Conservation (phyloP, 2,888 invertebrate genomes). For the Apotomis capreana region DNA sequence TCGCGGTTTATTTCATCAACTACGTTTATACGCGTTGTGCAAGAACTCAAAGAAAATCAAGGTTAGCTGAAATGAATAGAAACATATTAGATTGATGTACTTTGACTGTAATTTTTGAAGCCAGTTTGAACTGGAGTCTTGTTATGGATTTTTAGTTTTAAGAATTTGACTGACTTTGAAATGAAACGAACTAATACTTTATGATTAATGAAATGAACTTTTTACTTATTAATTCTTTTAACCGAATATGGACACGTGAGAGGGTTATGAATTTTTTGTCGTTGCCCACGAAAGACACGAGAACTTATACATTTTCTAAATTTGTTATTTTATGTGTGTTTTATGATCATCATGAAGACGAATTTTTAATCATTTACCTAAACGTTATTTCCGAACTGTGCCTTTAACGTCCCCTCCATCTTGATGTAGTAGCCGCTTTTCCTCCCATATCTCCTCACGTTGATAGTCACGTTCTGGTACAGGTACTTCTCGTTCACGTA, state of each 20-base stretch:
- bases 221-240: no score
- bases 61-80: constrained; percentile 1
- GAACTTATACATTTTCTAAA: no score
- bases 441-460: constrained; percentile 25
- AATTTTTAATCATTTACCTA: constrained; percentile 5
- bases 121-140: no score
- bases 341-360: neutral
- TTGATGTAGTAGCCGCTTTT: constrained; percentile 31
- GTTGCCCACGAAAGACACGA: no score
- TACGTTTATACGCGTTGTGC: constrained; percentile 28
- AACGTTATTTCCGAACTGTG: constrained; percentile 8
- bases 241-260: no score
- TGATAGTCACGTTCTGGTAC: constrained; percentile 6
- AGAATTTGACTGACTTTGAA: no score
- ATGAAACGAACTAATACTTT: no score
- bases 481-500: constrained; percentile 33
- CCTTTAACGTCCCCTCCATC: constrained; percentile 2
- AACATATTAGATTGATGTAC: no score
- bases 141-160: neutral
- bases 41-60: constrained; percentile 4
- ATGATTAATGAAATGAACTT: no score
- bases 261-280: no score
- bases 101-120: no score
- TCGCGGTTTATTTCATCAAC: constrained; percentile 9
- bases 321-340: no score